Conservation (phyloP, 1,140 invertebrate species). For the Archivesica marissinica region DNA sequence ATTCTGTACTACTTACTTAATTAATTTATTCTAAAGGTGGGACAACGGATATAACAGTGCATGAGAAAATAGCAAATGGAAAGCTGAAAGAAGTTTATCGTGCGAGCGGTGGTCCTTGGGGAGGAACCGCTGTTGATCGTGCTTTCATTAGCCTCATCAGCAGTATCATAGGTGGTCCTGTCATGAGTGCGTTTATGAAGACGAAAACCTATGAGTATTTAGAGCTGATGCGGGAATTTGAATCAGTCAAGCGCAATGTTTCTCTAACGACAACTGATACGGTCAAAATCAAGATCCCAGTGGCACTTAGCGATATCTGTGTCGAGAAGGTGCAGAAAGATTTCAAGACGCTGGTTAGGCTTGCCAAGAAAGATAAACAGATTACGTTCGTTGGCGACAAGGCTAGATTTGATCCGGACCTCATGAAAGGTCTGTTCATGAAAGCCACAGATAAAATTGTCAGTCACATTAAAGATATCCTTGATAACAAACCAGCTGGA, state of each 20-base stretch:
- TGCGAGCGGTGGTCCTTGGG: slow-evolving; percentile 54
- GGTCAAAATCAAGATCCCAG: slow-evolving; percentile 35
- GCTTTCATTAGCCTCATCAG: slow-evolving; percentile 40
- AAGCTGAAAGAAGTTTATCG: slow-evolving; percentile 51
- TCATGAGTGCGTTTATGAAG: slow-evolving; percentile 23
- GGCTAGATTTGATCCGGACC: slow-evolving; percentile 1
- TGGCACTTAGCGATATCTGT: slow-evolving; percentile 44
- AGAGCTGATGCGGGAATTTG: slow-evolving; percentile 53
- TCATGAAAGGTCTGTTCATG: slow-evolving; percentile 48
- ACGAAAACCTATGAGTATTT: slow-evolving; percentile 15
- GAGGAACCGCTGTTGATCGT: slow-evolving; percentile 42
- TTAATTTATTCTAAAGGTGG: slow-evolving; percentile 29
- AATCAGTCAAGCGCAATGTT: slow-evolving; percentile 42
- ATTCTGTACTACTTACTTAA: too few relatives aligned
- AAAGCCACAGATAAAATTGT: slow-evolving; percentile 61
- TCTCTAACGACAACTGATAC: background rate
- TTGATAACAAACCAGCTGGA: slow-evolving; percentile 28
- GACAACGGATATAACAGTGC: slow-evolving; percentile 53
- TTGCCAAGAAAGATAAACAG: slow-evolving; percentile 17
- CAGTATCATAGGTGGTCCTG: slow-evolving; percentile 28
- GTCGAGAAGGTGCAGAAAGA: background rate
- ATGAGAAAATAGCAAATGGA: slow-evolving; percentile 32
- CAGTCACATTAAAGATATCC: slow-evolving; percentile 55
- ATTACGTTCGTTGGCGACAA: slow-evolving; percentile 51
- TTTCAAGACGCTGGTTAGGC: slow-evolving; percentile 22